Evolutionary conservation across 2,888 invertebrate species (phyloP).

Genomic region (Dicyrtoma fusca): DNA sequence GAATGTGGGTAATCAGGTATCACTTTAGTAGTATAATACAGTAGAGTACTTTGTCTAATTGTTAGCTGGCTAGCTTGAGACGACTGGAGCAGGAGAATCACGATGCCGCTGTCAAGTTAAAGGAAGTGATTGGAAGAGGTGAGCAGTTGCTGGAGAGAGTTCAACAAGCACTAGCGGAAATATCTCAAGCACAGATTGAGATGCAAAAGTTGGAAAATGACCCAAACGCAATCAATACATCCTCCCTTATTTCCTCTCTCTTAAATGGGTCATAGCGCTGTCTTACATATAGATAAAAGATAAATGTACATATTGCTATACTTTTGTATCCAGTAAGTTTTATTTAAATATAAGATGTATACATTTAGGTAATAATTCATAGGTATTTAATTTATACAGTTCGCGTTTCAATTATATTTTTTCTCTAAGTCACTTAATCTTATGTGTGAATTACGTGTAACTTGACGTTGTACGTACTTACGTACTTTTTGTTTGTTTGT

Average conservation of each 20-base stretch:
- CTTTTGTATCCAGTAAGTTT: too few species aligned
- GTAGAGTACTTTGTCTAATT: too few species aligned
- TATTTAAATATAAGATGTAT: too few species aligned
- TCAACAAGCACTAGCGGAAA: constrained; percentile 87
- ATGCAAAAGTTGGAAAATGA: constrained; percentile 72
- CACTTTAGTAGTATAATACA: constrained; percentile 2
- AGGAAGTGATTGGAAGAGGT: constrained; percentile 81
- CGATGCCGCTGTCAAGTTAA: constrained; percentile 83
- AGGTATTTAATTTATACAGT: neutral
- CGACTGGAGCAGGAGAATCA: constrained; percentile 88
- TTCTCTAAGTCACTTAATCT: too few species aligned
- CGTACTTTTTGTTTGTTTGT: too few species aligned
- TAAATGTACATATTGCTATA: neutral
- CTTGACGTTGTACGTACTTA: too few species aligned
- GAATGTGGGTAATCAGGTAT: too few species aligned
- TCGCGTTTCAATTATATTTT: neutral
- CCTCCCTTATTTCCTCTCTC: constrained; percentile 22
- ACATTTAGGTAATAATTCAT: too few species aligned
- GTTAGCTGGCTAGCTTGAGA: constrained; percentile 67
- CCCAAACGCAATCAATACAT: constrained; percentile 37
- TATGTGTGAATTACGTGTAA: too few species aligned
- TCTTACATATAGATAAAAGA: neutral
- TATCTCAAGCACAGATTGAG: constrained; percentile 86
- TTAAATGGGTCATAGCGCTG: neutral
- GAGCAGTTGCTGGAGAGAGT: constrained; percentile 85